Evolutionary conservation across 2,797 vertebrate genomes (phyloP).

Genomic region (Danionella dracula): DNA sequence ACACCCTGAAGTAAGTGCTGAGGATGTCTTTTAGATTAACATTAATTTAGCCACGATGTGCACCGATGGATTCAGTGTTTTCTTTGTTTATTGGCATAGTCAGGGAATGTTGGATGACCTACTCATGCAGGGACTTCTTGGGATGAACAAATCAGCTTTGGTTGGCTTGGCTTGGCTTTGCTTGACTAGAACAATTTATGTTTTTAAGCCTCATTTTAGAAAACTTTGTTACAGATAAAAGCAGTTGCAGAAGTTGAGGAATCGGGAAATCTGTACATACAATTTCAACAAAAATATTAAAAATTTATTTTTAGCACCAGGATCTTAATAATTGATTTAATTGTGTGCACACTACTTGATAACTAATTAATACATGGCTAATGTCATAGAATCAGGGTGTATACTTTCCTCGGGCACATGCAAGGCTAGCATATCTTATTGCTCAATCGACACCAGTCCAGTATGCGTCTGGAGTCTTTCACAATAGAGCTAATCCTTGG

Average conservation of each 20-base stretch:
- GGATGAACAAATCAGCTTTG: too few relatives aligned
- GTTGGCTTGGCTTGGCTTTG: background rate
- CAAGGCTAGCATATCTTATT: slow-evolving; percentile 47
- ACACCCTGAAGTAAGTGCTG: slow-evolving; percentile 29
- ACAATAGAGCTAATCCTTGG: background rate
- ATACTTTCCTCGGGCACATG: slow-evolving; percentile 44
- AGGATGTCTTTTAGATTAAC: background rate
- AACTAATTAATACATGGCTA: slow-evolving; percentile 45
- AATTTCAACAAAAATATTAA: too few relatives aligned
- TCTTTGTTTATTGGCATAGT: too few relatives aligned
- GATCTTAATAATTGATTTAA: slow-evolving; percentile 10
- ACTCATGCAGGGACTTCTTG: too few relatives aligned
- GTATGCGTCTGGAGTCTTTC: slow-evolving; percentile 30
- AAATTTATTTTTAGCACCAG: background rate
- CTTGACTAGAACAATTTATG: too few relatives aligned
- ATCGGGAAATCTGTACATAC: too few relatives aligned
- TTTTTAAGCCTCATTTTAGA: background rate
- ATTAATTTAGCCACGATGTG: background rate
- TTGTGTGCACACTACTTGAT: slow-evolving; percentile 29
- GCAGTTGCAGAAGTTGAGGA: too few relatives aligned
- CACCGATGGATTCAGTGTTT: background rate
- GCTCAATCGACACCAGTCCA: slow-evolving; percentile 43
- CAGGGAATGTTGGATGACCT: too few relatives aligned
- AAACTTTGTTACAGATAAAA: too few relatives aligned
- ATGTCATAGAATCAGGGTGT: slow-evolving; percentile 47